phyloP scores from a whole-genome alignment of 2,113 vertebrate genomes.

The Corydoras sp. region DNA sequence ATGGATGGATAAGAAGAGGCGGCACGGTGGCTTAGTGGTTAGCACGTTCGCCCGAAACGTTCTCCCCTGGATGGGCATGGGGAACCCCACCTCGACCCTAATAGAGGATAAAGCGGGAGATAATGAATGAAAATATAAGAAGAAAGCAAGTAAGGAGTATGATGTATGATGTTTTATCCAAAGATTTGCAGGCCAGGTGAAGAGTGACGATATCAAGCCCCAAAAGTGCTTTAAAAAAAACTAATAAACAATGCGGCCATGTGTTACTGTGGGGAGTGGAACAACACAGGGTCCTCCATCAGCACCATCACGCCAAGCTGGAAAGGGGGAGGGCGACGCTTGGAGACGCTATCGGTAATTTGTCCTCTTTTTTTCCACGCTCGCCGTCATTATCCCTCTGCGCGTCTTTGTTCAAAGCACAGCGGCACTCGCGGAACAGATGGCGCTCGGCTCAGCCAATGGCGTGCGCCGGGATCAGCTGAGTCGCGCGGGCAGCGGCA shows the following conservation, averaged over 20 bases:
- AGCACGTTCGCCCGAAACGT: too few species aligned
- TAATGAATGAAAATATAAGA: too few species aligned
- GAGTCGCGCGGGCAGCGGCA: constrained; percentile 65
- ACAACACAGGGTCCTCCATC: constrained; percentile 38
- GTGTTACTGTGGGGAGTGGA: constrained; percentile 24
- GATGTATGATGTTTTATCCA: too few species aligned
- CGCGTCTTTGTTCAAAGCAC: constrained; percentile 69
- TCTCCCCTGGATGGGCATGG: too few species aligned
- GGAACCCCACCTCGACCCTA: too few species aligned
- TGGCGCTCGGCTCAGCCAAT: constrained; percentile 75
- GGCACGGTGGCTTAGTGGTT: too few species aligned
- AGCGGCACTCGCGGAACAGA: constrained; percentile 67
- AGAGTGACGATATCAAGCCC: not conserved
- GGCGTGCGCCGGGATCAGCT: constrained; percentile 70
- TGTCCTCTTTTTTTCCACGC: constrained; percentile 31
- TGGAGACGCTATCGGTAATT: constrained; percentile 32
- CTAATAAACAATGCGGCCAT: constrained; percentile 33
- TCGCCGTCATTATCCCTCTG: constrained; percentile 36
- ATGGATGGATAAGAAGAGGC: too few species aligned
- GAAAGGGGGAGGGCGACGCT: constrained; percentile 1
- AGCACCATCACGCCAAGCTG: constrained; percentile 19
- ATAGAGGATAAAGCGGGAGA: too few species aligned
- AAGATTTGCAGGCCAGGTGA: too few species aligned
- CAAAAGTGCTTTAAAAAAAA: constrained; percentile 13
- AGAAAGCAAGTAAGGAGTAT: too few species aligned